Evolutionary conservation across 2,888 invertebrate species (phyloP).

Genomic region (Xestia xanthographa): DNA sequence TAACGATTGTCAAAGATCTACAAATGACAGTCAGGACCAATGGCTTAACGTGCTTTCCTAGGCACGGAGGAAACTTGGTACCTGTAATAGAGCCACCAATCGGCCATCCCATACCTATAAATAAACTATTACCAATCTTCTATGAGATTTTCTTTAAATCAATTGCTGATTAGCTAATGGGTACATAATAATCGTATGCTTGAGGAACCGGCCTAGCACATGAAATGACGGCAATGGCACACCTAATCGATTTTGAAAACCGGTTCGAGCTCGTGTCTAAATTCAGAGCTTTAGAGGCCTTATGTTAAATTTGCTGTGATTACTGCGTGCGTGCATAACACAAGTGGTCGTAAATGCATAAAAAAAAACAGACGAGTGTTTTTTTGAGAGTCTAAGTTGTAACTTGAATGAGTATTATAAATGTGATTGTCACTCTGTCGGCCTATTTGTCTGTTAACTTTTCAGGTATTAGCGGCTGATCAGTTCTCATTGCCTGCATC

Average conservation of each 20-base stretch:
- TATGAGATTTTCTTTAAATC: slow-evolving; percentile 1
- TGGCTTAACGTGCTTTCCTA: not conserved
- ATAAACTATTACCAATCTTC: not conserved
- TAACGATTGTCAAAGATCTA: not conserved
- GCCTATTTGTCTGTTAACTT: not conserved
- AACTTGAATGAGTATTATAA: not conserved
- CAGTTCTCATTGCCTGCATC: not conserved
- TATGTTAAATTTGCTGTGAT: not conserved
- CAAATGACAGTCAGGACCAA: not conserved
- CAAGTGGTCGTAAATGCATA: not conserved
- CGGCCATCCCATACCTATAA: not conserved
- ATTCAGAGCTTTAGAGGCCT: not conserved
- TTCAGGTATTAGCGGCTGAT: not conserved
- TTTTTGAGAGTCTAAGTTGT: not conserved
- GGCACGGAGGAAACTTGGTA: not conserved
- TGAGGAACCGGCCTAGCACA: slow-evolving; percentile 1
- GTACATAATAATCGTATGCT: slow-evolving; percentile 1
- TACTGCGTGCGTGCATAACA: too few species aligned
- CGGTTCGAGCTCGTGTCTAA: slow-evolving; percentile 20
- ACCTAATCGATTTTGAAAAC: slow-evolving; percentile 32
- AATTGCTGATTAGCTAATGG: not conserved
- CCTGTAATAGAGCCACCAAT: not conserved
- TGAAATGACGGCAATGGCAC: slow-evolving; percentile 1
- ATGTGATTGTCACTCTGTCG: not conserved
- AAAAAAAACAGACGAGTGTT: not conserved